A percentile compares a stretch with the other conserved stretches of the same genome.
These are phyloP conservation scores for Gephyroberyx darwinii DNA, from an alignment of 2,797 vertebrate species.

Conservation along the genomic window DNA sequence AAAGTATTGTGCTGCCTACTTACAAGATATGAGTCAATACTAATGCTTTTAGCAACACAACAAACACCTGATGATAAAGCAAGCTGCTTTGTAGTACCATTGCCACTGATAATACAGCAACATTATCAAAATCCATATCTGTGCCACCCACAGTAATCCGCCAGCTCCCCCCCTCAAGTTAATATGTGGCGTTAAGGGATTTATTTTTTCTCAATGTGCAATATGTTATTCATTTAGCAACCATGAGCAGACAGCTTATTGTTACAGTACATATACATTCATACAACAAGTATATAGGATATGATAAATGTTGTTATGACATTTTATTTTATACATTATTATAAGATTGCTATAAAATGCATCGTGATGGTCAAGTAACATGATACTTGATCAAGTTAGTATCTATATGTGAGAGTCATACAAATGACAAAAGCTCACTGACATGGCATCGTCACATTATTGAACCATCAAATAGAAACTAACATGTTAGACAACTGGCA, in stretches of 20 bases:
- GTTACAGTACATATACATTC: neutral
- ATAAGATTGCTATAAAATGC: no score
- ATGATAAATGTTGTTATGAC: neutral
- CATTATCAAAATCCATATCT: neutral
- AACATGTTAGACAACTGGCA: neutral
- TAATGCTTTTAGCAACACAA: neutral
- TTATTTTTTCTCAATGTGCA: no score
- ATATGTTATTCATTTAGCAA: neutral
- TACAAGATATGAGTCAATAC: constrained; percentile 4
- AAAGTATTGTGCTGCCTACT: neutral
- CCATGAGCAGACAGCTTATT: neutral
- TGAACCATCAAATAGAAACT: neutral
- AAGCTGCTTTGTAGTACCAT: neutral
- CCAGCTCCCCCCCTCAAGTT: neutral
- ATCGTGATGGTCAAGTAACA: no score
- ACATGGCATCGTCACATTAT: constrained; percentile 7
- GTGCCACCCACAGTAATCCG: no score
- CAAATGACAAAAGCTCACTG: constrained; percentile 12
- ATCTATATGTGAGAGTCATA: neutral
- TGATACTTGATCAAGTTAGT: no score
- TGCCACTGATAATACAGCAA: neutral
- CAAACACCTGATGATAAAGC: constrained; percentile 1
- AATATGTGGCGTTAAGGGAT: neutral
- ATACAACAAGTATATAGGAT: neutral
- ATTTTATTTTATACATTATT: no score